Conservation (phyloP, 2,797 vertebrate genomes). For the Mormyrus hasselquistii region DNA sequence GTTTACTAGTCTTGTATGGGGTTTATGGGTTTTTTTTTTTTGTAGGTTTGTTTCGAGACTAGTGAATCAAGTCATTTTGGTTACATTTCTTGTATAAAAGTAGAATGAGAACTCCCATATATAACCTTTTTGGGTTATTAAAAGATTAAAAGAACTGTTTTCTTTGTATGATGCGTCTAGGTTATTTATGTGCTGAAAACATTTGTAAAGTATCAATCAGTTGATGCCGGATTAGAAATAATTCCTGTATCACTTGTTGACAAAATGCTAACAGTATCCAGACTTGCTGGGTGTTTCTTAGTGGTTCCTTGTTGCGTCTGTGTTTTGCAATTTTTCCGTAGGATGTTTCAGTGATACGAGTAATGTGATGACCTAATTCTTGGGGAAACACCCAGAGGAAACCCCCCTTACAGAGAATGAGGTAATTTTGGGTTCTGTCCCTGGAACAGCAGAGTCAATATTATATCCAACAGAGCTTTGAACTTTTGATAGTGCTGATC, state of each 20-base stretch:
- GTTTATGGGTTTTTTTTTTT: neutral
- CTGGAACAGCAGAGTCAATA: neutral
- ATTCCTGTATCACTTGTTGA: constrained; percentile 28
- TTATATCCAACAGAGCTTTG: neutral
- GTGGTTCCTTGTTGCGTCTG: constrained; percentile 46
- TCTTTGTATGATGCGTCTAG: neutral
- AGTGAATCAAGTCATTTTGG: neutral
- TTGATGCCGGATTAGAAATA: neutral
- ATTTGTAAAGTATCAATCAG: neutral
- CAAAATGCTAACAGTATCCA: constrained; percentile 54
- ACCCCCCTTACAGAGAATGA: constrained; percentile 56
- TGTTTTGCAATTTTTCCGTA: constrained; percentile 47
- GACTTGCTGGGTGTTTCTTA: constrained; percentile 44
- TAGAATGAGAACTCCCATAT: neutral
- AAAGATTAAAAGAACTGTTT: neutral
- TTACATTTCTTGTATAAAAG: neutral
- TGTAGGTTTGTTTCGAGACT: neutral
- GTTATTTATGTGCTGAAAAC: neutral
- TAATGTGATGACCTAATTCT: constrained; percentile 61
- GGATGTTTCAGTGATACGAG: constrained; percentile 50
- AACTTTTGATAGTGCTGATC: constrained; percentile 11
- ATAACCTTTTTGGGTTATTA: neutral
- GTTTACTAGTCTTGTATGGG: neutral
- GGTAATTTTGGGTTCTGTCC: constrained; percentile 43
- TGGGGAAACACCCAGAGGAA: constrained; percentile 64